Conservation (phyloP, 2,888 invertebrate species). For the Hipparchia semele region DNA sequence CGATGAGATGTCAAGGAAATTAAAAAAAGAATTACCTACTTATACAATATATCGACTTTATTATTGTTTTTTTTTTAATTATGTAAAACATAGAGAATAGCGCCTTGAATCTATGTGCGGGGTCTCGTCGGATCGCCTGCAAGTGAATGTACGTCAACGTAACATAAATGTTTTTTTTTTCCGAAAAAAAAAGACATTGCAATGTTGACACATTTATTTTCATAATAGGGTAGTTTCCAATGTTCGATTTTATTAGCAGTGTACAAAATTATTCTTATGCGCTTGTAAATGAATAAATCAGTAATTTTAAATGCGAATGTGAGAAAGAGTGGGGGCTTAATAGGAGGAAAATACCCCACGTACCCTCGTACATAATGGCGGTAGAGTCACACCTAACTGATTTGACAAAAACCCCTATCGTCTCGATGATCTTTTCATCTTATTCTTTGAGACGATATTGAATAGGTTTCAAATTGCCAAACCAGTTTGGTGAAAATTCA, state of each 20-base stretch:
- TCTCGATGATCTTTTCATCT: background rate
- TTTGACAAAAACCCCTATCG: background rate
- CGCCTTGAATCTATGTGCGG: background rate
- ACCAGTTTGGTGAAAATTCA: too few species aligned
- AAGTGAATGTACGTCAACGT: background rate
- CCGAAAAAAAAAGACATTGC: background rate
- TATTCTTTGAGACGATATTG: too few species aligned
- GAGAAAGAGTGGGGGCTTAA: background rate
- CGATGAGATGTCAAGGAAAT: slow-evolving; percentile 1
- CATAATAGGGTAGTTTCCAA: slow-evolving; percentile 8
- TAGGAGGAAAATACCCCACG: too few species aligned
- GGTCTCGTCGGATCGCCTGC: slow-evolving; percentile 13
- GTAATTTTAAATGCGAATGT: background rate
- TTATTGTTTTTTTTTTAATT: background rate
- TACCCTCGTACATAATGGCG: background rate
- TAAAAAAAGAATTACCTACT: too few species aligned
- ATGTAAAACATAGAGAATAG: background rate
- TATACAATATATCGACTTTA: background rate
- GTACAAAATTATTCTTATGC: background rate
- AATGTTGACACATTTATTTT: slow-evolving; percentile 22
- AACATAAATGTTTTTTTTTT: slow-evolving; percentile 5
- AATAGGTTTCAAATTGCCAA: too few species aligned
- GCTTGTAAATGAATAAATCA: background rate
- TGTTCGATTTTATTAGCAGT: background rate
- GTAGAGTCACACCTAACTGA: background rate